Base-by-base conservation (phyloP, 2,113 vertebrate genomes). In the Amphiprion ocellaris region DNA sequence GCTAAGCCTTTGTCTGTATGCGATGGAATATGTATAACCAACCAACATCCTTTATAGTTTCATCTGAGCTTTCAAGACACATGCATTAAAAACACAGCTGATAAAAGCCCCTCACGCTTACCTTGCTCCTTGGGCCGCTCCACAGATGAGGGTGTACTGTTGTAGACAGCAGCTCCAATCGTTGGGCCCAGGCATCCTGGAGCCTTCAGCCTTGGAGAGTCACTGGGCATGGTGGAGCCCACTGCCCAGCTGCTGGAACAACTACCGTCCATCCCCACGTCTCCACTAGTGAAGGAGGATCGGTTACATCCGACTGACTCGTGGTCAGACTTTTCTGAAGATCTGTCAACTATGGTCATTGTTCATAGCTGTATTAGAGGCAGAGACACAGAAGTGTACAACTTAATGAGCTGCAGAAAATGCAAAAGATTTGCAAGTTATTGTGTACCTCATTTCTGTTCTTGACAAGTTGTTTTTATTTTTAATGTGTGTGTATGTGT, bases 261-360 rank as follows among this genome's bases (percentile, higher is more conserved):
- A 85, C 96, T 95, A 80, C 96, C 87, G 0, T 97, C 96, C 96
- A 98, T 98, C 77, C 87, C 85, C 60, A 79, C 83, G 90, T 96
- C 96, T 94, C 96, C 96, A 83, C 95, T 94, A 80, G 94, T 89
- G 89, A 96, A 95, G 87, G 95, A 94, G 64, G 96, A 95, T 88
- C 95, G 95, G 89, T 81, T 97, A 79, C 92, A 96, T 95, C 89
- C 96, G 90, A 92, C 96, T 96, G 95, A 81, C 90, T 97, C 95
- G 77, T 95, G 93, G 92, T 96, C 96, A 94, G 97, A 96, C 90
- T 97, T 95, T 92, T 98, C 97, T 92, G 95, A 94, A 82, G 94
- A 90, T 94, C 96, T 98, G 96, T 98, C 97, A 97, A 97, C 97
- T 97, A 98, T 97, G 93, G 97, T 98, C 97, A 98, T 99, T 95